A percentile compares a stretch with the other conserved stretches of the same genome.
These are phyloP conservation scores for Chrysopilus asiliformis DNA, from an alignment of 2,888 invertebrate species.

Conservation along the genomic window DNA sequence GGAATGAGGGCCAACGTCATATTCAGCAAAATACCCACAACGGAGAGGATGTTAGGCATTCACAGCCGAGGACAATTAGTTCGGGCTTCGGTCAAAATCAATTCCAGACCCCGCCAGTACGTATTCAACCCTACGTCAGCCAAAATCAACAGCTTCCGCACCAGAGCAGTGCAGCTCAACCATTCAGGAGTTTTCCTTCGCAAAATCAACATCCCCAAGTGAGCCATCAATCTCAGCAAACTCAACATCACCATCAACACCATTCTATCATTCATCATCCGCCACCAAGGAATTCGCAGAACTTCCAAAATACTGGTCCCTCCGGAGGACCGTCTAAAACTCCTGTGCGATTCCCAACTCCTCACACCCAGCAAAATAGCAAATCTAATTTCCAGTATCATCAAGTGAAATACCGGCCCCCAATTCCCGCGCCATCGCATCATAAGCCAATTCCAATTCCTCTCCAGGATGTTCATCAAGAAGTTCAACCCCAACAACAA, in stretches of 20 bases:
- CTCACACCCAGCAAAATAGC: slow-evolving; percentile 4
- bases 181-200: slow-evolving; percentile 18
- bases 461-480: slow-evolving; percentile 26
- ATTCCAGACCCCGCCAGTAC: slow-evolving; percentile 4
- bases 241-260: background rate
- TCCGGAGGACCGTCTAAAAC: slow-evolving; percentile 4
- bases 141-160: slow-evolving; percentile 11
- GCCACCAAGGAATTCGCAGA: slow-evolving; percentile 3
- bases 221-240: background rate
- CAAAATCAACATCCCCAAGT: slow-evolving; percentile 17
- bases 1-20: slow-evolving; percentile 2
- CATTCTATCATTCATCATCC: slow-evolving; percentile 1
- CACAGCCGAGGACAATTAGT: slow-evolving; percentile 10
- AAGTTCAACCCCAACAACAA: slow-evolving; percentile 34
- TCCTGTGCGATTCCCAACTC: slow-evolving; percentile 9
- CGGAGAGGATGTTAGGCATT: slow-evolving; percentile 19
- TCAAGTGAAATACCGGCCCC: slow-evolving; percentile 27
- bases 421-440: slow-evolving; percentile 37
- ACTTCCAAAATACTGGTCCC: slow-evolving; percentile 5
- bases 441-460: slow-evolving; percentile 35
- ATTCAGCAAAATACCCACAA: slow-evolving; percentile 24
- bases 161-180: slow-evolving; percentile 9
- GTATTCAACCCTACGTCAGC: slow-evolving; percentile 11
- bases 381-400: slow-evolving; percentile 12
- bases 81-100: background rate